Evolutionary conservation across 2,797 vertebrate species (phyloP).

Genomic region (Percopsis omiscomaycus): DNA sequence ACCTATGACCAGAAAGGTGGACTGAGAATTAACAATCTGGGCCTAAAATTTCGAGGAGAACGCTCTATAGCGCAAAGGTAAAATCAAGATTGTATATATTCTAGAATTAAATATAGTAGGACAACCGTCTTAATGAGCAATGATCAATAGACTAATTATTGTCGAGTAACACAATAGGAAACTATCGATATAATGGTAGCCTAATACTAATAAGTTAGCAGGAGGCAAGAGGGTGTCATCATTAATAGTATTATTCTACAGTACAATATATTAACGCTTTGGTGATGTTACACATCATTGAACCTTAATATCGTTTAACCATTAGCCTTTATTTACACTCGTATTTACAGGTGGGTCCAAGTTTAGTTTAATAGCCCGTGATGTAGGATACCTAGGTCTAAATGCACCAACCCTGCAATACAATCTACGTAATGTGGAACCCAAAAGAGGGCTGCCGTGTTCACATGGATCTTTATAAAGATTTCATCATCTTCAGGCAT

Average conservation of each 20-base stretch:
- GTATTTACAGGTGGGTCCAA: constrained; percentile 32
- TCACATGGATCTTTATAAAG: constrained; percentile 81
- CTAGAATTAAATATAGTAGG: too few relatives aligned
- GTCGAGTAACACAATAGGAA: too few relatives aligned
- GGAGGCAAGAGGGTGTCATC: too few relatives aligned
- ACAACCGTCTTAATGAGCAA: too few relatives aligned
- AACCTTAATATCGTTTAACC: constrained; percentile 15
- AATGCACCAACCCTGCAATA: constrained; percentile 3
- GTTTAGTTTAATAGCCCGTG: constrained; percentile 26
- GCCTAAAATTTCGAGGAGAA: neutral
- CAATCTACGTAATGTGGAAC: constrained; percentile 24
- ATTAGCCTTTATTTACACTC: constrained; percentile 1
- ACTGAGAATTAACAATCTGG: neutral
- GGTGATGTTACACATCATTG: constrained; percentile 10
- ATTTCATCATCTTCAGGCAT: constrained; percentile 87
- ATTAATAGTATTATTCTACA: too few relatives aligned
- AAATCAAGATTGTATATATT: too few relatives aligned
- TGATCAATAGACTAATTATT: too few relatives aligned
- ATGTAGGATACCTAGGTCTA: constrained; percentile 3
- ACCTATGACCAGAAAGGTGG: constrained; percentile 75
- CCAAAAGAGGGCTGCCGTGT: neutral
- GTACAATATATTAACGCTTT: neutral
- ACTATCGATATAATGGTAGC: too few relatives aligned
- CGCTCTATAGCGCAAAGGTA: too few relatives aligned
- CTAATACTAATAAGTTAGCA: too few relatives aligned